Evolutionary conservation across 2,113 vertebrate species (phyloP).

Genomic region (Felis catus): F.catus_Fca126_mat1.0 CM031420.1:98838501-98839000

Average conservation of each 20-base stretch:
- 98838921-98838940: neutral
- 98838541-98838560: neutral
- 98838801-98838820: neutral
- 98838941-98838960: neutral
- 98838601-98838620: neutral
- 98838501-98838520: neutral
- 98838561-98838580: neutral
- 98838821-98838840: neutral
- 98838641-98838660: neutral
- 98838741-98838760: neutral
- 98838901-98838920: neutral
- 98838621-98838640: neutral
- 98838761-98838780: neutral
- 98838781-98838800: neutral
- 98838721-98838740: neutral
- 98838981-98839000: neutral
- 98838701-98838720: neutral
- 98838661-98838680: neutral
- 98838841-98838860: neutral
- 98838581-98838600: neutral
- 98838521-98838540: neutral
- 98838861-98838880: neutral
- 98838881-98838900: neutral
- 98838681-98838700: neutral
- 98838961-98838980: neutral